A percentile compares a stretch with the other conserved stretches of the same genome.
phyloP scores from a whole-genome alignment of 2,797 vertebrate genomes.

The Anomalospiza imberbis region DNA sequence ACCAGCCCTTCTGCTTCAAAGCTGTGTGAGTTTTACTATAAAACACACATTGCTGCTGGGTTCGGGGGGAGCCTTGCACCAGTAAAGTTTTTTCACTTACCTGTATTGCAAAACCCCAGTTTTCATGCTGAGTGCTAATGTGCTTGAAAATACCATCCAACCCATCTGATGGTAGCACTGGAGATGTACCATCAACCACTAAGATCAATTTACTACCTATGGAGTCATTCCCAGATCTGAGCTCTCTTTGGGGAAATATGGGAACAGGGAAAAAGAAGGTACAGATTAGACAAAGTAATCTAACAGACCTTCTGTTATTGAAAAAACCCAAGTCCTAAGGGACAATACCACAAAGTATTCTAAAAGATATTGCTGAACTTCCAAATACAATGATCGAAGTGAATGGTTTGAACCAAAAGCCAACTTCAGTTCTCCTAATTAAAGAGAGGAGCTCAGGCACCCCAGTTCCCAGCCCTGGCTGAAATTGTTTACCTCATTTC shows the following conservation, averaged over 20 bases:
- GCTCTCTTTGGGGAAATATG: neutral
- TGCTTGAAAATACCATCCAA: neutral
- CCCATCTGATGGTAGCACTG: neutral
- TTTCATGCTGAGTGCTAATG: neutral
- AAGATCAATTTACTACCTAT: neutral
- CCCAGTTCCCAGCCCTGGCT: neutral
- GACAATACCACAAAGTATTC: neutral
- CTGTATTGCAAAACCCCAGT: accelerated
- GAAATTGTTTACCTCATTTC: neutral
- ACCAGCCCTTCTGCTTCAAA: neutral
- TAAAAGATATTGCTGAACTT: neutral
- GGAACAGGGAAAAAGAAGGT: neutral
- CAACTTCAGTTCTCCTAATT: neutral
- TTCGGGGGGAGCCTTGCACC: neutral
- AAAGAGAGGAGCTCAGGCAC: neutral
- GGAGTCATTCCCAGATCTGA: neutral
- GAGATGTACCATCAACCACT: neutral
- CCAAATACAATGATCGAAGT: accelerated
- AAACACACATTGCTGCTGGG: neutral
- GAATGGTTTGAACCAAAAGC: neutral
- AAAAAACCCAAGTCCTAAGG: neutral
- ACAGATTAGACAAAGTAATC: neutral
- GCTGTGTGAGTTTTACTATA: neutral
- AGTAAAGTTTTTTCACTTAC: neutral
- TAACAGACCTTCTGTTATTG: neutral